Percentiles rank a stretch among this genome's conserved stretches.
Evolutionary conservation across 2,113 vertebrate genomes (phyloP).

Genomic region (Takifugu flavidus): DNA sequence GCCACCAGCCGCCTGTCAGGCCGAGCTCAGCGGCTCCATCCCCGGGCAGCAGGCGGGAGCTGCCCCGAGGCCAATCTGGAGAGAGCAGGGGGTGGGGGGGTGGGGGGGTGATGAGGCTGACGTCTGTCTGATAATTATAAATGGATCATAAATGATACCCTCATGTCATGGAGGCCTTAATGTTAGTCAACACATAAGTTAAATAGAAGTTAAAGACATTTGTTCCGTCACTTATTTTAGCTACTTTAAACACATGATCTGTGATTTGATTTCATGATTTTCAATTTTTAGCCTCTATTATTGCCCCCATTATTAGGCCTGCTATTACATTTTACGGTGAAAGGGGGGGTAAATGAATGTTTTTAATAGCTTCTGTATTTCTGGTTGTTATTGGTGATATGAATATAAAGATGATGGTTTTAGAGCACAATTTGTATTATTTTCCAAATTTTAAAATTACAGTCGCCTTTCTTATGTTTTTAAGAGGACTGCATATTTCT

Average conservation of each 20-base stretch:
- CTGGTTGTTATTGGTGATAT: too few relatives aligned
- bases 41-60: slow-evolving; percentile 52
- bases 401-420: too few relatives aligned
- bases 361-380: background rate
- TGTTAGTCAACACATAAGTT: background rate
- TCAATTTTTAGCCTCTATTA: too few relatives aligned
- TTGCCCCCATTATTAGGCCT: background rate
- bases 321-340: background rate
- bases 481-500: too few relatives aligned
- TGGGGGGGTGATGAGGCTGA: slow-evolving; percentile 17
- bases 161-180: slow-evolving; percentile 13
- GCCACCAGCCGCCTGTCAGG: slow-evolving; percentile 76
- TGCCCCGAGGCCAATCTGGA: slow-evolving; percentile 49
- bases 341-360: background rate
- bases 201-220: background rate
- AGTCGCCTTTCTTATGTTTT: too few relatives aligned
- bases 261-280: too few relatives aligned
- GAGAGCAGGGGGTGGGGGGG: slow-evolving; percentile 2
- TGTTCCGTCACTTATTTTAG: too few relatives aligned
- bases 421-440: too few relatives aligned
- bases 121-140: slow-evolving; percentile 59
- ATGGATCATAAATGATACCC: slow-evolving; percentile 39
- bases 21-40: slow-evolving; percentile 43
- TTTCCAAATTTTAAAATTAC: too few relatives aligned
- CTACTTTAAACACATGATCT: too few relatives aligned